Conservation (phyloP, 2,113 vertebrate species). For the Ophiodon elongatus region DNA sequence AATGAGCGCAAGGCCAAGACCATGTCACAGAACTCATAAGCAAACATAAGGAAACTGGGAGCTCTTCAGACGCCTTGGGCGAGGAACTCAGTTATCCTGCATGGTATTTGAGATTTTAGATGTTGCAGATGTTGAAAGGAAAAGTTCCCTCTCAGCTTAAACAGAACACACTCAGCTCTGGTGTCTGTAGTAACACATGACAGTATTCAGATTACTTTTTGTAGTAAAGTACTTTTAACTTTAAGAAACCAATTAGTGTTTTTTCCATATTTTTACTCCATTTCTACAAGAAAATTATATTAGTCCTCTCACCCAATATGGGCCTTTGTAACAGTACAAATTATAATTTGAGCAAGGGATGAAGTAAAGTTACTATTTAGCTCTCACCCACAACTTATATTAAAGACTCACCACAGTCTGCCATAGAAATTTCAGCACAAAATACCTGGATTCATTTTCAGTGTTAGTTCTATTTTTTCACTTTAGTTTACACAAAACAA, state of each 20-base stretch:
- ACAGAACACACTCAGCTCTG: not conserved
- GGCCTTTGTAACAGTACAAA: not conserved
- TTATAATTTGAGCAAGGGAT: not conserved
- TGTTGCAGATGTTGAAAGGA: slow-evolving; percentile 42
- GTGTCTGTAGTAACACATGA: not conserved
- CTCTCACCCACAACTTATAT: not conserved
- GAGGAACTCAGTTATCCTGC: slow-evolving; percentile 41
- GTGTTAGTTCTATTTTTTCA: not conserved
- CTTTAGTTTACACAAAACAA: not conserved
- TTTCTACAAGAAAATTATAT: not conserved
- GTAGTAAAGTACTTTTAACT: not conserved
- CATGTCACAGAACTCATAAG: slow-evolving; percentile 43
- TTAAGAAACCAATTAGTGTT: not conserved
- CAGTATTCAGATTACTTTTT: not conserved
- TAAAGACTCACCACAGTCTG: not conserved
- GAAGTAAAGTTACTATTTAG: not conserved
- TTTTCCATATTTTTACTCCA: not conserved
- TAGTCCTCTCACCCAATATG: not conserved
- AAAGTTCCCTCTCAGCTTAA: slow-evolving; percentile 21
- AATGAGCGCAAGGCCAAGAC: slow-evolving; percentile 34
- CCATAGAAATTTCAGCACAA: not conserved
- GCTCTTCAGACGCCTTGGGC: slow-evolving; percentile 24
- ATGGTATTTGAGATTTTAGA: slow-evolving; percentile 45
- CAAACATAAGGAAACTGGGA: slow-evolving; percentile 53
- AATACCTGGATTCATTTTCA: not conserved